These are phyloP conservation scores for Eristalinus aeneus DNA, from an alignment of 2,888 invertebrate genomes.

Conservation along the genomic window DNA sequence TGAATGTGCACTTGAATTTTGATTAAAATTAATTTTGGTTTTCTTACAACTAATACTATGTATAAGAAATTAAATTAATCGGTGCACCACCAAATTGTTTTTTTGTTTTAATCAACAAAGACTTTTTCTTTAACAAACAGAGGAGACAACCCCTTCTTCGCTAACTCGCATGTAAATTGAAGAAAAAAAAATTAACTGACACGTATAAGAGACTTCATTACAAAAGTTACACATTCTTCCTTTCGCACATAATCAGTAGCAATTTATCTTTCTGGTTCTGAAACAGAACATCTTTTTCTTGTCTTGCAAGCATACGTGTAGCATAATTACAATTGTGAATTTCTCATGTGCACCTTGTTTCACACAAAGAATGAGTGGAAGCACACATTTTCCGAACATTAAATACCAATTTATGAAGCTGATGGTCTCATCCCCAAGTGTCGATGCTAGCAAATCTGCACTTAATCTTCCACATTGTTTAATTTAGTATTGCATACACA, in stretches of 20 bases:
- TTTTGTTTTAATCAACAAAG: background rate
- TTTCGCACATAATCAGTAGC: conserved; percentile 20
- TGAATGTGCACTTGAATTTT: conserved; percentile 47
- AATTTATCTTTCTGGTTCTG: conserved; percentile 53
- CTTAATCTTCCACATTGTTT: conserved; percentile 71
- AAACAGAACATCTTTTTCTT: conserved; percentile 51
- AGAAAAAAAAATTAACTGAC: background rate
- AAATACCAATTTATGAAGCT: conserved; percentile 66
- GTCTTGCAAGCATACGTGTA: conserved; percentile 40
- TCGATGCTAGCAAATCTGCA: conserved; percentile 66
- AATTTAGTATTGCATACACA: conserved; percentile 62
- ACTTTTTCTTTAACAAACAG: background rate
- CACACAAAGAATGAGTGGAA: background rate
- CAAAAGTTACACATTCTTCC: conserved; percentile 39
- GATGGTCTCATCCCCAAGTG: conserved; percentile 50
- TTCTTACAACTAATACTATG: background rate
- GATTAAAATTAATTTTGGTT: conserved; percentile 41
- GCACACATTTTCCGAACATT: conserved; percentile 41
- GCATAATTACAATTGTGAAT: conserved; percentile 22
- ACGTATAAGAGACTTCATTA: conserved; percentile 31
- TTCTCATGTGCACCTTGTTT: background rate
- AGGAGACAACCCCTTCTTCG: background rate
- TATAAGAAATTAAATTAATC: background rate
- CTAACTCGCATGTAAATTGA: background rate
- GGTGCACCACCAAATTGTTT: background rate